Base-by-base conservation (phyloP, 2,113 vertebrate species). In the Macquaria australasica region DNA sequence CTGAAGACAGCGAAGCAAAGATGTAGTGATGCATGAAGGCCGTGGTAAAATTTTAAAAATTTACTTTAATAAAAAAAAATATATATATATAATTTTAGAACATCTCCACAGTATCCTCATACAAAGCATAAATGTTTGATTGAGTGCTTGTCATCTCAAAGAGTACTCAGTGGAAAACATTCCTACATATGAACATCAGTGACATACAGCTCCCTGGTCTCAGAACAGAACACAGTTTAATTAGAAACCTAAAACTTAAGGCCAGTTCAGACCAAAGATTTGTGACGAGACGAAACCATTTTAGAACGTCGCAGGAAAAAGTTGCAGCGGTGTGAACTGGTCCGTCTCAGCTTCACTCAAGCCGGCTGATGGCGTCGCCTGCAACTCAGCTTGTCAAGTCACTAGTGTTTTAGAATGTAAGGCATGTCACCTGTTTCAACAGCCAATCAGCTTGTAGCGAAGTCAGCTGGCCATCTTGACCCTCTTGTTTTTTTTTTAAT, bases 201-300 rank as follows among this genome's bases (percentile, higher is more conserved):
- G 31, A 68, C 37, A 43, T 20, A 6, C 58, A 50, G 62, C 16
- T 73, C 58, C 25, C 20, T 16, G 41, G 56, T 77, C 28, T 77
- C 45, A 41, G 67, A 75, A 55, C 41, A 72, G 70, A 63, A 53
- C 71, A 56, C 50, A 23, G 18, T 62, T 72, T 66, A 83, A 85
- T 73, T 70, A 81, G 48, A 55, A 34, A 79, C 8, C 21, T 28
- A 14, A 82, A 86, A 75, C 43, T 50, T 34, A 34, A 34, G 4
- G 31, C 31, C 31, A 34, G 31, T 34, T 34, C 31, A 34, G 31
- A 34, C 31, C 31, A 34, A 34, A 34, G 31, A 34, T 34, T 34
- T 34, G 31, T 4, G 4, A 34, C 31, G 31, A 34, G 31, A 34
- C 31, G 4, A 34, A 34, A 34, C 4, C 31, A n/a, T n/a, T n/a